phyloP scores from a whole-genome alignment of 1,140 invertebrate genomes.

The Drosophila takahashii region DNA sequence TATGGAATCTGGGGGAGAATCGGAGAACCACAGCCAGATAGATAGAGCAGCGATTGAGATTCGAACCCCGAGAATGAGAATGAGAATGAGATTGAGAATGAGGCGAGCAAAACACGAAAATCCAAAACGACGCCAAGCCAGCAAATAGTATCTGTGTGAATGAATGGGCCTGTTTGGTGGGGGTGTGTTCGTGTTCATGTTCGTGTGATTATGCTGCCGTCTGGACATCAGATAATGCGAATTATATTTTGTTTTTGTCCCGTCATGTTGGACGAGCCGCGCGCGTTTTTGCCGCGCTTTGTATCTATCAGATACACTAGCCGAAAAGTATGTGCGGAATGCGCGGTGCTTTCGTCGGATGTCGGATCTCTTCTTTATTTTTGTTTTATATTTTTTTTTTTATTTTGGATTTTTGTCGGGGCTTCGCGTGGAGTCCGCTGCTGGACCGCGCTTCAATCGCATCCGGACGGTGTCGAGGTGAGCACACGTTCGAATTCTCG shows the following conservation, averaged over 20 bases:
- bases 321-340: slow-evolving; percentile 59
- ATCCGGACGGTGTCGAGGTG: slow-evolving; percentile 45
- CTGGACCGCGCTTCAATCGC: slow-evolving; percentile 45
- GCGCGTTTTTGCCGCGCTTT: slow-evolving; percentile 28
- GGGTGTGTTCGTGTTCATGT: slow-evolving; percentile 17
- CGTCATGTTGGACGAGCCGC: slow-evolving; percentile 44
- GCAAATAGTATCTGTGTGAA: slow-evolving; percentile 42
- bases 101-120: slow-evolving; percentile 64
- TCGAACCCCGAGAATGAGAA: not conserved
- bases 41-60: slow-evolving; percentile 1
- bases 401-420: not conserved
- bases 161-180: slow-evolving; percentile 15
- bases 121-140: slow-evolving; percentile 22
- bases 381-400: not conserved
- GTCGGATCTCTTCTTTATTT: not conserved
- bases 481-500: slow-evolving; percentile 18
- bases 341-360: slow-evolving; percentile 30
- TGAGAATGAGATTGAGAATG: slow-evolving; percentile 37
- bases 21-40: not conserved
- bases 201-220: slow-evolving; percentile 41
- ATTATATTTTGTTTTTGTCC: slow-evolving; percentile 57
- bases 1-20: slow-evolving; percentile 14
- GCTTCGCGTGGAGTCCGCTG: slow-evolving; percentile 11
- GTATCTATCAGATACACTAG: slow-evolving; percentile 53
- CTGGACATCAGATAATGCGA: slow-evolving; percentile 59